A percentile compares a stretch with the other conserved stretches of the same genome.
Conservation (phyloP, 2,113 vertebrate genomes). For the Paralichthys olivaceus region DNA sequence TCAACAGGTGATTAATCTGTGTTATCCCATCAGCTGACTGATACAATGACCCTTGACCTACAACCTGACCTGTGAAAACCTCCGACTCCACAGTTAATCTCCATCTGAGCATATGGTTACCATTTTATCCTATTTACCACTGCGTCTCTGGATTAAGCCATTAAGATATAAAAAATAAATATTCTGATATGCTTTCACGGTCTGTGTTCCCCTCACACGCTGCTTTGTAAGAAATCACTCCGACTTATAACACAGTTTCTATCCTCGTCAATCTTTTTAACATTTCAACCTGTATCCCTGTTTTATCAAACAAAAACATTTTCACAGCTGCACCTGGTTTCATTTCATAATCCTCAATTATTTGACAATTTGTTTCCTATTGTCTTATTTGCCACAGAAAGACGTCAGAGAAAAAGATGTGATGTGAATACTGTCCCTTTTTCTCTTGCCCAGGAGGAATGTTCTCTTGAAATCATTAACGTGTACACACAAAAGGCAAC, state of each 20-base stretch:
- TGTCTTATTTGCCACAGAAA: no score
- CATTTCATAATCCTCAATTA: no score
- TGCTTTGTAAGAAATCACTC: not conserved
- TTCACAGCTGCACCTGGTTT: not conserved
- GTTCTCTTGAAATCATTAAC: not conserved
- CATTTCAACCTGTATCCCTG: not conserved
- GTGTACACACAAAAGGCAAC: not conserved
- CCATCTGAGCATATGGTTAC: constrained; percentile 16
- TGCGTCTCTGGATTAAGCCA: constrained; percentile 1
- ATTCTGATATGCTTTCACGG: not conserved
- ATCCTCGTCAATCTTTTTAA: not conserved
- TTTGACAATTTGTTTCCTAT: no score
- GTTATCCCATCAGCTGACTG: constrained; percentile 37
- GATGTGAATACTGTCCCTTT: not conserved
- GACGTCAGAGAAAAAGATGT: not conserved
- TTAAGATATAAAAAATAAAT: not conserved
- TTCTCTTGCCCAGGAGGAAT: not conserved
- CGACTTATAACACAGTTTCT: not conserved
- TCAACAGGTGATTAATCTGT: constrained; percentile 60
- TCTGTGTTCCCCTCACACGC: not conserved
- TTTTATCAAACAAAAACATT: not conserved
- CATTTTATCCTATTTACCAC: not conserved
- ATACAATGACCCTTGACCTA: constrained; percentile 47
- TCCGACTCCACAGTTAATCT: constrained; percentile 15
- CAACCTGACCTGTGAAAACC: constrained; percentile 40